Conservation (phyloP, 2,888 invertebrate species). For the Drosophila pseudotalamancana region DNA sequence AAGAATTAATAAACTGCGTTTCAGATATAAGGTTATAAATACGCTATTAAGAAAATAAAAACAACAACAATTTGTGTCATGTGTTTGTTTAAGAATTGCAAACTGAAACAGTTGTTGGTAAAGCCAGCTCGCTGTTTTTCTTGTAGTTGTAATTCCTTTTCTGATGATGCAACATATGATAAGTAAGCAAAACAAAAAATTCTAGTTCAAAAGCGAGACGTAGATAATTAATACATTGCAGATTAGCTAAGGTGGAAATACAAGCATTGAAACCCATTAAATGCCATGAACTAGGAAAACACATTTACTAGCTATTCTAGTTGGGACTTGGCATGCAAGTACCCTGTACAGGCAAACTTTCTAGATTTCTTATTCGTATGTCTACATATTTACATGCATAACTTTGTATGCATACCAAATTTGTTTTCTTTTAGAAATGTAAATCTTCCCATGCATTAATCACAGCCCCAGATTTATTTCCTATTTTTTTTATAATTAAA, state of each 20-base stretch:
- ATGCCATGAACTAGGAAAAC: not conserved
- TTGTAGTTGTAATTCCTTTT: not conserved
- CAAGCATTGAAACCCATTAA: not conserved
- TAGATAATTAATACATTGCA: not conserved
- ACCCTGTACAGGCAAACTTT: no score
- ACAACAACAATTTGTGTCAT: slow-evolving; percentile 22
- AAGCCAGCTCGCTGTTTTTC: slow-evolving; percentile 1
- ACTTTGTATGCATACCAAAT: no score
- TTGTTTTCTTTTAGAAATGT: no score
- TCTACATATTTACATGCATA: no score
- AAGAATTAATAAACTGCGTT: slow-evolving; percentile 53
- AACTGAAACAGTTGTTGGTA: slow-evolving; percentile 45
- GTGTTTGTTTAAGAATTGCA: slow-evolving; percentile 36
- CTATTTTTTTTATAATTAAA: not conserved
- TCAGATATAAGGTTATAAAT: slow-evolving; percentile 37
- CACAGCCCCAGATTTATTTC: no score
- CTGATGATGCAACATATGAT: slow-evolving; percentile 27
- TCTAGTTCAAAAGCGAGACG: not conserved
- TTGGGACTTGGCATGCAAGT: no score
- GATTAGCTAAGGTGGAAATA: slow-evolving; percentile 6
- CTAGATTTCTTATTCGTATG: no score
- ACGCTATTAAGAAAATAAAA: not conserved
- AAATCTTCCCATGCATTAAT: no score
- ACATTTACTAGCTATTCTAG: no score
- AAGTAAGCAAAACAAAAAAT: not conserved